A percentile compares a stretch with the other conserved stretches of the same genome.
Conservation (phyloP, 2,888 invertebrate species). For the Chalcis sispes region DNA sequence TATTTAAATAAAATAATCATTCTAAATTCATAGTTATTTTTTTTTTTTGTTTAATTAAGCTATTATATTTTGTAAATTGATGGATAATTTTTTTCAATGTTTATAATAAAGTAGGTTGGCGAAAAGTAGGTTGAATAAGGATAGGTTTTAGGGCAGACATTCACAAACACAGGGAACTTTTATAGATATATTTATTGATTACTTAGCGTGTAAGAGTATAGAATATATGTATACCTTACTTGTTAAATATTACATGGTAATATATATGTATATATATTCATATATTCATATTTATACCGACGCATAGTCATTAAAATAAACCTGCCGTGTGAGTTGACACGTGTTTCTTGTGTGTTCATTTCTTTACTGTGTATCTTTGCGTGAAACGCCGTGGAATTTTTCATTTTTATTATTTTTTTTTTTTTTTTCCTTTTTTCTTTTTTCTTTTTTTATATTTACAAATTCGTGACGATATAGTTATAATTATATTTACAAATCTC, state of each 20-base stretch:
- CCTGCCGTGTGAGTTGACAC: constrained; percentile 64
- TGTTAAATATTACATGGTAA: constrained; percentile 61
- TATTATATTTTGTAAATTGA: no score
- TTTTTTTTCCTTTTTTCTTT: background rate
- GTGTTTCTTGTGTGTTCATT: constrained; percentile 59
- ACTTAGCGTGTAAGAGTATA: constrained; percentile 76
- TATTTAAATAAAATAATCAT: no score
- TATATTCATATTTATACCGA: constrained; percentile 63
- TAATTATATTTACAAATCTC: constrained; percentile 58
- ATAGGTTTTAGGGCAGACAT: constrained; percentile 67
- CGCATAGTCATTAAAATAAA: constrained; percentile 69
- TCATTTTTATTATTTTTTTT: constrained; percentile 34
- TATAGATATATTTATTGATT: constrained; percentile 76
- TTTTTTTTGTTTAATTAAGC: no score
- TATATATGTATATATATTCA: constrained; percentile 62
- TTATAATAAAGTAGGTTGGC: constrained; percentile 6
- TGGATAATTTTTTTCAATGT: no score
- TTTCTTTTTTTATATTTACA: constrained; percentile 49
- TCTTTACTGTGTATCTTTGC: constrained; percentile 57
- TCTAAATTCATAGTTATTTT: no score
- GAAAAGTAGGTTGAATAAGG: constrained; percentile 55
- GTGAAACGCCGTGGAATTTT: constrained; percentile 58
- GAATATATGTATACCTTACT: constrained; percentile 74
- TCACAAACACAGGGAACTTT: constrained; percentile 75
- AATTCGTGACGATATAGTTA: constrained; percentile 51